Base-by-base conservation (phyloP, 2,888 invertebrate species). In the Dermolepida albohirtum region DNA sequence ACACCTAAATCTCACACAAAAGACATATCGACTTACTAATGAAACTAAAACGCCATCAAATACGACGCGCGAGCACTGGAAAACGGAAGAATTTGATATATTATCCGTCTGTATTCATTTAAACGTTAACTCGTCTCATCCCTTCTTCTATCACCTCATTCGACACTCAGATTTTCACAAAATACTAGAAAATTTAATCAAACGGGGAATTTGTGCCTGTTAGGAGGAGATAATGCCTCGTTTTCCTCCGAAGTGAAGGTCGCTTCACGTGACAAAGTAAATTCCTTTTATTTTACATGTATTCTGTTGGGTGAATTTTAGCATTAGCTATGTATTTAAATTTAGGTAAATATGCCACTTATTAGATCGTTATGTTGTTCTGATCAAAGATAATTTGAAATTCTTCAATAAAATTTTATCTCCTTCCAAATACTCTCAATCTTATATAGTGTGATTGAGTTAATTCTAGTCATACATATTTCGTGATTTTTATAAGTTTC, bases 121-220 rank as follows among this genome's bases (percentile, higher is more conserved):
- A 34, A 34, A 34, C 34, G 34, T 6, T 8, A 34, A 2, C 6
- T 10, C 34, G 34, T 34, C 34, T 34, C 34, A 34, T 6, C 34
- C 34, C 34, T 34, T 34, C 5, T 10, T 34, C 34, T 41, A 55
- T 55, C 55, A 22, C 40, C 22, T 39, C 55, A 55, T 55, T 55
- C 55, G 55, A 55, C 55, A 41, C 55, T 29, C 44, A 44, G 47
- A 59, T 59, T 59, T 59, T 43, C 44, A 44, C 44, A 47, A 59
- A 59, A 59, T 59, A 59, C 44, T 59, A 59, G 59, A 59, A 59
- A 59, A 59, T 59, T 59, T 59, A 59, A 59, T 59, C 59, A 59
- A 59, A 59, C 59, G 59, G 41, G 22, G 55, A 55, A 55, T 55
- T 55, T 55, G 22, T 34, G 8, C 34, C 41, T 22, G 41, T 55